phyloP scores from a whole-genome alignment of 2,113 vertebrate species.

The Lampris megalopsis region DNA sequence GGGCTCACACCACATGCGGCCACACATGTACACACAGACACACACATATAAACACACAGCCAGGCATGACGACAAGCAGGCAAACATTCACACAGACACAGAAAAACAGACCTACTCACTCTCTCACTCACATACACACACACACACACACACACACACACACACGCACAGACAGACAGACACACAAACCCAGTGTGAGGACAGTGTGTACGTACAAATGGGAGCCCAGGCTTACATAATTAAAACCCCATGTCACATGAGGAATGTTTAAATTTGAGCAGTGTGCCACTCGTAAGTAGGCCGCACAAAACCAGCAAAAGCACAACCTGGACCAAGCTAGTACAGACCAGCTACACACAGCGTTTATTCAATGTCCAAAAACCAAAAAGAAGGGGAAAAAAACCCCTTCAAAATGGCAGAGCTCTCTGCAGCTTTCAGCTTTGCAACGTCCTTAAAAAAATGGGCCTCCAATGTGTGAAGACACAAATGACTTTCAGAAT shows the following conservation, averaged over 20 bases:
- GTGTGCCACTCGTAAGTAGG: slow-evolving; percentile 46
- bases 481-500: slow-evolving; percentile 73
- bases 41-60: slow-evolving; percentile 17
- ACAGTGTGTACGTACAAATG: slow-evolving; percentile 23
- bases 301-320: slow-evolving; percentile 66
- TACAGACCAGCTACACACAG: slow-evolving; percentile 34
- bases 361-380: background rate
- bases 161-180: slow-evolving; percentile 19
- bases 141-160: slow-evolving; percentile 18
- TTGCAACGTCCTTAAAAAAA: slow-evolving; percentile 37
- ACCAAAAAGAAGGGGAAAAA: background rate
- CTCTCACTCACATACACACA: slow-evolving; percentile 1
- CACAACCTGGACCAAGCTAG: slow-evolving; percentile 12
- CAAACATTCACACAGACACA: background rate
- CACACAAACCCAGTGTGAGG: slow-evolving; percentile 25
- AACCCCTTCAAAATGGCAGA: slow-evolving; percentile 46
- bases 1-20: slow-evolving; percentile 47
- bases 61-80: background rate
- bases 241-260: slow-evolving; percentile 64
- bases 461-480: slow-evolving; percentile 62
- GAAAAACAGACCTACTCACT: no score
- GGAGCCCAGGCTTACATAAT: slow-evolving; percentile 54
- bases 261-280: slow-evolving; percentile 62
- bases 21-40: slow-evolving; percentile 28
- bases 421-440: slow-evolving; percentile 45